phyloP scores from a whole-genome alignment of 2,113 vertebrate genomes.

The Argyrosomus japonicus region DNA sequence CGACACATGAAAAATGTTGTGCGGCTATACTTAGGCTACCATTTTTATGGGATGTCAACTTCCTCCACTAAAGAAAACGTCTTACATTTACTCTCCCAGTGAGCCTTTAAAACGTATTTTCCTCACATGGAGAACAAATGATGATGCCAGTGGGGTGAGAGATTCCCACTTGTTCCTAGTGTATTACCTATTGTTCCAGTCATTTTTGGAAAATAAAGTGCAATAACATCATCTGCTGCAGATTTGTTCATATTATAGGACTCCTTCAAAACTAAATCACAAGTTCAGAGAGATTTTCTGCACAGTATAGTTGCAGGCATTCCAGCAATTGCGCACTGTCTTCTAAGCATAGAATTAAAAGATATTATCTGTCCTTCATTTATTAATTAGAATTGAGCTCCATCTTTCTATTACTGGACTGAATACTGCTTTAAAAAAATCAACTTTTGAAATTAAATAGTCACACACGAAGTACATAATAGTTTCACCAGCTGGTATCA shows the following conservation, averaged over 20 bases:
- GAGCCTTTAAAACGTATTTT: slow-evolving; percentile 19
- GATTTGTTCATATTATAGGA: neutral
- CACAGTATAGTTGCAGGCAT: neutral
- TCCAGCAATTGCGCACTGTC: neutral
- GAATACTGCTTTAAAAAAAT: slow-evolving; percentile 26
- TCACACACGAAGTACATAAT: slow-evolving; percentile 41
- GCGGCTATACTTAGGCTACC: slow-evolving; percentile 32
- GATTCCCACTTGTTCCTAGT: neutral
- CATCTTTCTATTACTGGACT: slow-evolving; percentile 4
- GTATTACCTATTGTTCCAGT: neutral
- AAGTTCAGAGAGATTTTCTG: neutral
- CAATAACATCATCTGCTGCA: neutral
- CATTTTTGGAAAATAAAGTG: neutral
- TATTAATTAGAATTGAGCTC: slow-evolving; percentile 33
- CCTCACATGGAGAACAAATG: neutral
- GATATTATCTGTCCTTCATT: slow-evolving; percentile 9
- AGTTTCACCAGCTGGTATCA: slow-evolving; percentile 58
- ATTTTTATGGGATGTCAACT: slow-evolving; percentile 46
- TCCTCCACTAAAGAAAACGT: slow-evolving; percentile 23
- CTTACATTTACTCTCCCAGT: slow-evolving; percentile 5
- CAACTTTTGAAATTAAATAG: slow-evolving; percentile 21
- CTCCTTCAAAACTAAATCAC: neutral
- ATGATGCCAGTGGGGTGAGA: neutral
- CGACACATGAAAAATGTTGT: slow-evolving; percentile 9
- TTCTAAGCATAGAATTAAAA: neutral